Percentiles rank a stretch among this genome's conserved stretches.
Evolutionary conservation across 2,888 invertebrate genomes (phyloP).

Genomic region (Lasioglossum morio): DNA sequence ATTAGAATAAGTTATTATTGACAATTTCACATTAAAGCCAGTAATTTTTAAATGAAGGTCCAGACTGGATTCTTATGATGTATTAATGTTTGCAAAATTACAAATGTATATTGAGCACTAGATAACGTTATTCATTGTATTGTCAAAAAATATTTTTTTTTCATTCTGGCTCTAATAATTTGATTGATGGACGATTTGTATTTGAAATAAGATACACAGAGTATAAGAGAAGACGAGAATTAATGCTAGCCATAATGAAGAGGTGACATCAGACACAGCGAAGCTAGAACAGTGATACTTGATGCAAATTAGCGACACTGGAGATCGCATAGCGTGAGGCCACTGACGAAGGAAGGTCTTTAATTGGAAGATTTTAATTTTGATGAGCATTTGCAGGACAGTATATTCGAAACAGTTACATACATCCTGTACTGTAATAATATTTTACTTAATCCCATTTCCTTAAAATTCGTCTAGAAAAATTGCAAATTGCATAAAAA

Average conservation of each 20-base stretch:
- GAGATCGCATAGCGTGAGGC: background rate
- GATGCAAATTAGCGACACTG: slow-evolving; percentile 7
- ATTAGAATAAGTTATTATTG: background rate
- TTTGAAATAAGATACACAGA: background rate
- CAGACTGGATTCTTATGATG: background rate
- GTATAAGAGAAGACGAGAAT: background rate
- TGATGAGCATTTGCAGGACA: background rate
- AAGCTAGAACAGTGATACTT: background rate
- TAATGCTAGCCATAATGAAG: background rate
- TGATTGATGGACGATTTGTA: background rate
- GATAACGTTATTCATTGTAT: background rate
- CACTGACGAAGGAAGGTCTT: background rate
- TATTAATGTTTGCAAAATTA: background rate
- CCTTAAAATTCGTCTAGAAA: too few species aligned
- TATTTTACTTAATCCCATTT: too few species aligned
- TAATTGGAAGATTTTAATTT: background rate
- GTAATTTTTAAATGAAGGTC: background rate
- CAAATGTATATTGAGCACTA: background rate
- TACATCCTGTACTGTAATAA: background rate
- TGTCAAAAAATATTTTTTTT: background rate
- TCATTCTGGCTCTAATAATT: background rate
- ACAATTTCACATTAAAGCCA: background rate
- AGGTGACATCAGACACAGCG: background rate
- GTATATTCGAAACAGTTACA: background rate
- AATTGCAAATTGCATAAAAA: too few species aligned